Evolutionary conservation across 92 coral and sea anemone genomes (phyloP).

Genomic region (Zoanthus solanderi): DNA sequence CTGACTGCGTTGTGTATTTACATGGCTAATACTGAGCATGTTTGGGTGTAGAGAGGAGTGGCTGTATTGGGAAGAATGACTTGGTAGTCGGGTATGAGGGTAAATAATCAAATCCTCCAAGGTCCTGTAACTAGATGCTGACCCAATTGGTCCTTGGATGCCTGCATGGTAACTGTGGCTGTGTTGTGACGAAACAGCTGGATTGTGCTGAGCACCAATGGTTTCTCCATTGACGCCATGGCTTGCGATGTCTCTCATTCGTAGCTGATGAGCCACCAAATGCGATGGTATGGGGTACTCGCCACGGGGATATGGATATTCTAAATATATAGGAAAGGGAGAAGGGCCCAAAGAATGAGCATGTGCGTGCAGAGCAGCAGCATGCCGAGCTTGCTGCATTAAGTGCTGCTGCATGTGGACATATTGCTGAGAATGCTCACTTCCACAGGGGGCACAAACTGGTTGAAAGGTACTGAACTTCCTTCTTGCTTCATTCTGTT

Average conservation of each 20-base stretch:
- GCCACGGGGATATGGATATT: constrained; percentile 65
- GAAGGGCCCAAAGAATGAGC: constrained; percentile 43
- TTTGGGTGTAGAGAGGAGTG: constrained; percentile 42
- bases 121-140: constrained; percentile 55
- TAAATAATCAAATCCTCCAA: constrained; percentile 59
- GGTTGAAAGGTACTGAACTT: constrained; percentile 71
- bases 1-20: constrained; percentile 48
- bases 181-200: constrained; percentile 63
- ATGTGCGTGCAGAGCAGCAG: constrained; percentile 51
- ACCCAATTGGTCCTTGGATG: constrained; percentile 36
- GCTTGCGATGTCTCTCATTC: constrained; percentile 68
- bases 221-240: constrained; percentile 80
- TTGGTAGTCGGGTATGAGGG: constrained; percentile 32
- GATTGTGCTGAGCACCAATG: constrained; percentile 69
- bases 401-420: constrained; percentile 54
- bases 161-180: constrained; percentile 53
- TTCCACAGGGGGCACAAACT: constrained; percentile 69
- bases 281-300: constrained; percentile 72
- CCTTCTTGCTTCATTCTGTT: constrained; percentile 89
- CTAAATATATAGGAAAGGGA: constrained; percentile 58
- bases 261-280: constrained; percentile 61
- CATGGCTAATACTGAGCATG: constrained; percentile 32
- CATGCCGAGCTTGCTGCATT: constrained; percentile 56
- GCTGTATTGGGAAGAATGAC: constrained; percentile 38
- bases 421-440: constrained; percentile 71